Evolutionary conservation across 2,797 vertebrate genomes (phyloP).

Genomic region (Anisognathus igniventris): DNA sequence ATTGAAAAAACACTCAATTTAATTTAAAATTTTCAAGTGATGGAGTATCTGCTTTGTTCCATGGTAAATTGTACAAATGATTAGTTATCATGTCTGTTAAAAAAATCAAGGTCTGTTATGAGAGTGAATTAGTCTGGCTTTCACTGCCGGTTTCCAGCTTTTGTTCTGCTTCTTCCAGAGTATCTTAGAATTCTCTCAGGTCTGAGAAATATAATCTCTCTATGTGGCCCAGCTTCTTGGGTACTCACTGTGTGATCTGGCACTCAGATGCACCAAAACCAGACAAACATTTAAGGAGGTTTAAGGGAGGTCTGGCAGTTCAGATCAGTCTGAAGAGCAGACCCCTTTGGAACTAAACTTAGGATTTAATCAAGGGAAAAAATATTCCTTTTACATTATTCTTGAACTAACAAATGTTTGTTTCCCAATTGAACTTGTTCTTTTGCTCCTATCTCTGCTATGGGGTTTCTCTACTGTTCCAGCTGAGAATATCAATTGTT

Average conservation of each 20-base stretch:
- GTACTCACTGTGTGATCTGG: background rate
- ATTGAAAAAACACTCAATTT: background rate
- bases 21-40: background rate
- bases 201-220: background rate
- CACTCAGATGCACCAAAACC: background rate
- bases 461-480: background rate
- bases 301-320: background rate
- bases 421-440: background rate
- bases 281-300: background rate
- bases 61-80: background rate
- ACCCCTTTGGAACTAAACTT: background rate
- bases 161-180: background rate
- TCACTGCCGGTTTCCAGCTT: background rate
- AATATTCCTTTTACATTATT: background rate
- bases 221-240: background rate
- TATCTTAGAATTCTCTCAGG: background rate
- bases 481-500: background rate
- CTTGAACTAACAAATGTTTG: background rate
- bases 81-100: background rate
- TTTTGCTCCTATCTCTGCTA: background rate
- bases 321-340: background rate
- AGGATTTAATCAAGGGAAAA: background rate
- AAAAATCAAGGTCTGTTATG: background rate
- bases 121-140: background rate
- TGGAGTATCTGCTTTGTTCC: background rate